A percentile compares a stretch with the other conserved stretches of the same genome.
phyloP scores from a whole-genome alignment of 2,113 vertebrate species.

The Grammomys dolichurus region DNA sequence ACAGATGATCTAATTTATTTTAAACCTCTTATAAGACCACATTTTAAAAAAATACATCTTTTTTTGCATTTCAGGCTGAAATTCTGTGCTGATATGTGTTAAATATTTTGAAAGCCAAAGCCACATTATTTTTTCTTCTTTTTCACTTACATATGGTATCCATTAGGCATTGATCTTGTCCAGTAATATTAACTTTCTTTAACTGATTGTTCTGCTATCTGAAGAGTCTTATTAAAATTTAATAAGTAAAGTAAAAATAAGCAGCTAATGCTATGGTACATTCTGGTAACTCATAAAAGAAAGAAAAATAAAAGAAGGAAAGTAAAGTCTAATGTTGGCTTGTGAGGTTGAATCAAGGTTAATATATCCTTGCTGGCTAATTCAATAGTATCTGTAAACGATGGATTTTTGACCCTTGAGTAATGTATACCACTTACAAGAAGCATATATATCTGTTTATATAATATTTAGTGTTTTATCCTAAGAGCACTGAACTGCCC shows the following conservation, averaged over 20 bases:
- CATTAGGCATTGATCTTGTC: conserved; percentile 76
- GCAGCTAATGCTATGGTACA: conserved; percentile 65
- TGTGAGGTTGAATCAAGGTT: conserved; percentile 71
- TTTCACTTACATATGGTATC: conserved; percentile 68
- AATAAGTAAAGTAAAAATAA: conserved; percentile 82
- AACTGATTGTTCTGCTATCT: conserved; percentile 72
- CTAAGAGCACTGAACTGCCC: not conserved
- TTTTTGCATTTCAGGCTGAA: conserved; percentile 40
- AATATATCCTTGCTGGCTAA: conserved; percentile 50
- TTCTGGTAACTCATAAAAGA: conserved; percentile 78
- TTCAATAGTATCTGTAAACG: conserved; percentile 32
- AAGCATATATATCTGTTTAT: conserved; percentile 49
- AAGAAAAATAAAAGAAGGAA: conserved; percentile 24
- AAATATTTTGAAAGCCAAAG: conserved; percentile 64
- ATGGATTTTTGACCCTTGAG: conserved; percentile 40
- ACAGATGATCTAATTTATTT: conserved; percentile 56
- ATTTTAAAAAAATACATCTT: conserved; percentile 51
- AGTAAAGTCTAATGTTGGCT: conserved; percentile 58
- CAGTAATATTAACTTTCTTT: conserved; percentile 78
- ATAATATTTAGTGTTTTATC: conserved; percentile 59
- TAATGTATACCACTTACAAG: not conserved
- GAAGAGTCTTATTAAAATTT: conserved; percentile 80
- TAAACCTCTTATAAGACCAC: conserved; percentile 33
- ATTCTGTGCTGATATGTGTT: conserved; percentile 50
- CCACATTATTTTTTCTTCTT: conserved; percentile 62